Conservation (phyloP, 2,797 vertebrate species). For the Gadopsis marmoratus region DNA sequence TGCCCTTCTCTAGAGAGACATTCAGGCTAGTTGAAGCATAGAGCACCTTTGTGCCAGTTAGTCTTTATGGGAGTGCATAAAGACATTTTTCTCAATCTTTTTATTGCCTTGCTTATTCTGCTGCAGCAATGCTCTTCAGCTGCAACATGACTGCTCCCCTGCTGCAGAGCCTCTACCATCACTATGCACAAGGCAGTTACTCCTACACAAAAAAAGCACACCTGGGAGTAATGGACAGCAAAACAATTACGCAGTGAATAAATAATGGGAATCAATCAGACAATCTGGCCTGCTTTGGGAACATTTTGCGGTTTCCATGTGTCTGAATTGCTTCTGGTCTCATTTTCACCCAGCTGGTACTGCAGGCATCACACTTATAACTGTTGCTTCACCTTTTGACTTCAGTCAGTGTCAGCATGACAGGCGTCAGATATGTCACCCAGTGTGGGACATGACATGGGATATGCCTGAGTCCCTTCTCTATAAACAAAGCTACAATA, state of each 20-base stretch:
- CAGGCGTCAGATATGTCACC: constrained; percentile 1
- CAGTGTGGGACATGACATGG: background rate
- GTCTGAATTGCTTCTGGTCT: constrained; percentile 17
- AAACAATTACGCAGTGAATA: constrained; percentile 64
- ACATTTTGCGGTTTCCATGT: constrained; percentile 41
- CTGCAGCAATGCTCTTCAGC: constrained; percentile 47
- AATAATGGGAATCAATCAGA: constrained; percentile 59
- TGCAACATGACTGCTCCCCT: constrained; percentile 50
- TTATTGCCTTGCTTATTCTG: constrained; percentile 29
- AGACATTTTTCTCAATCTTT: constrained; percentile 20
- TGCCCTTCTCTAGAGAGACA: constrained; percentile 23
- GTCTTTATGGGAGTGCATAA: constrained; percentile 30
- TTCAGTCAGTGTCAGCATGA: constrained; percentile 6
- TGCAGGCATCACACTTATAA: constrained; percentile 5
- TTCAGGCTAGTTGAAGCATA: constrained; percentile 14
- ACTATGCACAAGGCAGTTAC: constrained; percentile 42
- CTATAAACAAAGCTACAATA: constrained; percentile 5
- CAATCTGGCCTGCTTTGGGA: constrained; percentile 46
- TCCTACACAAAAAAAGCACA: constrained; percentile 49
- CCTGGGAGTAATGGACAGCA: constrained; percentile 48
- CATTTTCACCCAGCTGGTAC: constrained; percentile 42
- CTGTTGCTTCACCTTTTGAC: constrained; percentile 24
- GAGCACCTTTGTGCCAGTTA: constrained; percentile 36
- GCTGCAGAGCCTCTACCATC: constrained; percentile 44
- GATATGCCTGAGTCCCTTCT: constrained; percentile 1